Conservation (phyloP, 1,140 invertebrate genomes). For the Sesamia nonagrioides region DNA sequence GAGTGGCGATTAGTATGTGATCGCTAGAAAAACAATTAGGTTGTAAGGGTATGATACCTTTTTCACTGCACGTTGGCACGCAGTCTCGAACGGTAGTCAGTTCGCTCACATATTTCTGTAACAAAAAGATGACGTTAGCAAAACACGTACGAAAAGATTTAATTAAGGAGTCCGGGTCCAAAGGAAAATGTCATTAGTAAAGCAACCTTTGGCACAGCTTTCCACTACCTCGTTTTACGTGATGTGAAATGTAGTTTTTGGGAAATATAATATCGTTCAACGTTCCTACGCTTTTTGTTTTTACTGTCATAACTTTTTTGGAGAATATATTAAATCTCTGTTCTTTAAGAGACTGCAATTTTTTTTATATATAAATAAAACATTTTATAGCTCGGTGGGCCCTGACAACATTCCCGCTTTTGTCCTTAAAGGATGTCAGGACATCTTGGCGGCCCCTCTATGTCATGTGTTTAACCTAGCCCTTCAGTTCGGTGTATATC, state of each 20-base stretch:
- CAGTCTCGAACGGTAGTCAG: constrained; percentile 92
- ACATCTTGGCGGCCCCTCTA: no score
- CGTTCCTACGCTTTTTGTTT: constrained; percentile 1
- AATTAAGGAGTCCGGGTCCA: constrained; percentile 14
- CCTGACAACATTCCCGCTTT: no score
- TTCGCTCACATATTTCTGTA: constrained; percentile 94
- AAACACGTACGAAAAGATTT: constrained; percentile 29
- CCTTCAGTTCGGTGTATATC: no score
- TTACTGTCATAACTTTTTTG: neutral
- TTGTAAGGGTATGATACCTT: constrained; percentile 87
- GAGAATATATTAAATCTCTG: neutral
- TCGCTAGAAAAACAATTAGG: neutral
- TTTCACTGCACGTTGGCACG: constrained; percentile 90
- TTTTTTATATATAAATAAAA: neutral
- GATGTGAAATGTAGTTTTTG: constrained; percentile 2
- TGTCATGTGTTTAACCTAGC: no score
- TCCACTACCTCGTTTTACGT: constrained; percentile 2
- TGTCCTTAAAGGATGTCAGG: no score
- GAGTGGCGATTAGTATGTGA: no score
- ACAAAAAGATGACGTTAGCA: constrained; percentile 67
- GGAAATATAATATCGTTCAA: neutral
- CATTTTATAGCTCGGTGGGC: no score
- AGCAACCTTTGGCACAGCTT: neutral
- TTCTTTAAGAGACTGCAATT: neutral
- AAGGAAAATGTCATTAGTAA: constrained; percentile 18